Base-by-base conservation (phyloP, 1,140 invertebrate genomes). In the Drosophila littoralis region DNA sequence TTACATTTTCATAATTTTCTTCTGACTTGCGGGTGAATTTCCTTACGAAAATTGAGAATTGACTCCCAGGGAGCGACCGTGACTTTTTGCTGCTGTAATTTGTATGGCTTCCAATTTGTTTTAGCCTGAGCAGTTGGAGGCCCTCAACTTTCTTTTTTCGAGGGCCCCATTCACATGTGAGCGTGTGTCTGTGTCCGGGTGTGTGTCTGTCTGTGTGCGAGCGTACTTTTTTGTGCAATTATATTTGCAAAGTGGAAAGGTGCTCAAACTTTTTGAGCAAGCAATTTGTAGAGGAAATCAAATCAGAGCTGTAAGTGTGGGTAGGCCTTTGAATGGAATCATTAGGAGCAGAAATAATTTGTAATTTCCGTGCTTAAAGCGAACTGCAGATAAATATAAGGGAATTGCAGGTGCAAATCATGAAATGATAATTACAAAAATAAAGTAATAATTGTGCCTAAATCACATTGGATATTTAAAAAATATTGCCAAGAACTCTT, bases 1-100 rank as follows among this genome's bases (percentile, higher is more conserved):
- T 71, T 68, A 81, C 67, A 88, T 84, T 84, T 89, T 73, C 79
- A 81, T 85, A 86, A 85, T 86, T 86, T 77, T 67, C 43, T 67
- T 72, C 45, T 48, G 66, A 55, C 74, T 73, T 78, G 82, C 43
- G 46, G 33, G 54, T 42, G 65, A 57, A 59, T 59, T 69, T 58
- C 46, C 51, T 58, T 57, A 40, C 9, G 45, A 40, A 17, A 63
- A 64, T 75, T 64, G 54, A 28, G 52, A 71, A 71, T 71, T 75
- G 73, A 71, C 48, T 58, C 40, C 13, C 58, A 43, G 35, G 10
- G 32, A 51, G 32, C 50, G 13, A 7, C 52, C 55, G 51, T 72
- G 69, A 66, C 74, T 77, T 77, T 65, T 67, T 54, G 57, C 43
- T 32, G 36, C 33, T 66, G 69, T 73, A 77, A 77, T 77, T 77